These are phyloP conservation scores for Drosophila nasuta DNA, from an alignment of 1,140 invertebrate genomes.

Conservation along the genomic window DNA sequence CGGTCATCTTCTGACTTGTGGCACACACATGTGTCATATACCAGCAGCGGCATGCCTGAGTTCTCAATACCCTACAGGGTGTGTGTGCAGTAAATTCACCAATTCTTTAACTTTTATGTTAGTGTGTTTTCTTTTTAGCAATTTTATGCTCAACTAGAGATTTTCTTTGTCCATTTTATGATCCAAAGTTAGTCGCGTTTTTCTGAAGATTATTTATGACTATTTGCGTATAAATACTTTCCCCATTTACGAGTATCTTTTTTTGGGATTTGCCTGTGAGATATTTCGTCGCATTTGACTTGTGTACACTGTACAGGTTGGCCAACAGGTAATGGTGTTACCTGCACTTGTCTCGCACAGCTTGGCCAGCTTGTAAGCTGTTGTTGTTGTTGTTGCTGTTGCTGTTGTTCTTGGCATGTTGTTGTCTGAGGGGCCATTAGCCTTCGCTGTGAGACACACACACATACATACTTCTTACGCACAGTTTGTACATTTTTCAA, in stretches of 20 bases:
- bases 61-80: conserved; percentile 40
- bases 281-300: conserved; percentile 5
- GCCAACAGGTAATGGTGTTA: conserved; percentile 47
- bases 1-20: conserved; percentile 74
- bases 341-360: conserved; percentile 72
- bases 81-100: background rate
- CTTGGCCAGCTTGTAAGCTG: conserved; percentile 68
- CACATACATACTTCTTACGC: conserved; percentile 30
- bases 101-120: too few species aligned
- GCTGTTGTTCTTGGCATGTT: conserved; percentile 32
- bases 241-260: background rate
- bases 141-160: background rate
- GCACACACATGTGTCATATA: conserved; percentile 50
- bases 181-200: background rate
- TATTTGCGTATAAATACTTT: conserved; percentile 3
- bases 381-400: conserved; percentile 55
- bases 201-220: background rate
- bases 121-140: too few species aligned
- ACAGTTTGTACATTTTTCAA: conserved; percentile 49
- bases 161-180: background rate
- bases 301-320: conserved; percentile 45
- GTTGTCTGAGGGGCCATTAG: conserved; percentile 63
- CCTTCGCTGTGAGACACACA: conserved; percentile 61
- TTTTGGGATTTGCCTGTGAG: conserved; percentile 37
- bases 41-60: conserved; percentile 25